Evolutionary conservation across 2,113 vertebrate genomes (phyloP), one percentile per base, ranked within the genome.

Genomic region (Eonycteris spelaea): DNA sequence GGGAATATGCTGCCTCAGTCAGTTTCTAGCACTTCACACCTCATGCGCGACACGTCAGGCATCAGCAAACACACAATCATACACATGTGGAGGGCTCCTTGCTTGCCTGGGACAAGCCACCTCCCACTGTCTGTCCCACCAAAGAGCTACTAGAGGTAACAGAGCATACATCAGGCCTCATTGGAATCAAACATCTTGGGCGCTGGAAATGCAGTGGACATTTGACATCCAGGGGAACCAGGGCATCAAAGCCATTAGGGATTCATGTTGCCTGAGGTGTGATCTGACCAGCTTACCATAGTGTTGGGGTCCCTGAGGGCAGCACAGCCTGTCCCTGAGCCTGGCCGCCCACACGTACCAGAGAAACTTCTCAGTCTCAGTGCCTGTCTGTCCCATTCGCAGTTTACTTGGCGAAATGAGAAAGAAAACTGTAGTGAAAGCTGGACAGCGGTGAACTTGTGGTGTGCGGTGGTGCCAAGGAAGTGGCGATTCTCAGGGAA

Each of bases 321-420:
- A 13, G 6, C 16, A 16, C 0, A 0, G 14, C 43, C 82, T 0
- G 0, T 14, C 38, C 71, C 61, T 9, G 30, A n/a, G 9, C 22
- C 90, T 40, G 26, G 61, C 38, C 5, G 15, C 51, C 68, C 67
- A 45, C 10, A 11, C 11, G 7, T 0, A 6, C 11, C 35, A 10
- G 67, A 51, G 59, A 45, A 74, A 28, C n/a, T 51, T n/a, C 26
- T 28, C 21, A 3, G 2, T 35, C 80, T 78, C 70, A 0, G 5
- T 55, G 53, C 12, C 77, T 11, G 40, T 9, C 82, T 9, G 43
- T 55, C 43, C 43, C 1, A 0, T 10, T 11, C 0, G 0, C 45
- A 3, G 13, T 51, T 51, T 57, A 11, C 26, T 4, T 53, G 80
- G 65, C 19, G 2, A 67, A 38, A 7, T 35, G 67, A 80, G 74